phyloP scores from a whole-genome alignment of 2,888 invertebrate species.

The Agriotes lineatus region DNA sequence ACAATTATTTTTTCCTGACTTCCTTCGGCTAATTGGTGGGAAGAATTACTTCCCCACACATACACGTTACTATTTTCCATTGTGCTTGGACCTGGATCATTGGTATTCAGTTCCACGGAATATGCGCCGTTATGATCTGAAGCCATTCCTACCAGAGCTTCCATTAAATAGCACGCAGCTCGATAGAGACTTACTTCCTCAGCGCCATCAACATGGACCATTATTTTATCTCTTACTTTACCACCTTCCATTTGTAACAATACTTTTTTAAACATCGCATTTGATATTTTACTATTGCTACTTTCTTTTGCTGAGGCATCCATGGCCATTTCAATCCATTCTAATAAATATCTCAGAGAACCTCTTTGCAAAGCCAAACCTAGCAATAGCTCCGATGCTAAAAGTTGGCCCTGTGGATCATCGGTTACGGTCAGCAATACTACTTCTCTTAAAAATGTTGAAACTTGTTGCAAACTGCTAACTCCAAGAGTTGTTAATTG shows the following conservation, averaged over 20 bases:
- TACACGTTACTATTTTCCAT: slow-evolving; percentile 69
- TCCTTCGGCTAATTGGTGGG: slow-evolving; percentile 74
- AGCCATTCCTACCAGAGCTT: slow-evolving; percentile 66
- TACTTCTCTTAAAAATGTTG: slow-evolving; percentile 68
- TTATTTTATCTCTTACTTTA: slow-evolving; percentile 49
- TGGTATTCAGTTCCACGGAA: slow-evolving; percentile 46
- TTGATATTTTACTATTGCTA: slow-evolving; percentile 50
- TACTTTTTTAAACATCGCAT: slow-evolving; percentile 58
- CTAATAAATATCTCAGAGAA: slow-evolving; percentile 70
- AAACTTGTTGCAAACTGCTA: slow-evolving; percentile 70
- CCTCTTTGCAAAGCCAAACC: slow-evolving; percentile 72
- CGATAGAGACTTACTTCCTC: slow-evolving; percentile 65
- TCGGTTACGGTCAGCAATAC: slow-evolving; percentile 68
- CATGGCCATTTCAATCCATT: slow-evolving; percentile 75
- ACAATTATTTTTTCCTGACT: slow-evolving; percentile 72
- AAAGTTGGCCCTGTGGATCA: slow-evolving; percentile 64
- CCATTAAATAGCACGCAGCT: slow-evolving; percentile 70
- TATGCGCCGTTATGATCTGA: slow-evolving; percentile 63
- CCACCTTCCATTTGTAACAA: slow-evolving; percentile 57
- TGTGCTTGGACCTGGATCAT: slow-evolving; percentile 43
- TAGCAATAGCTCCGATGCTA: slow-evolving; percentile 69
- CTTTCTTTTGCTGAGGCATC: slow-evolving; percentile 58
- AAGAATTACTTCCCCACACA: slow-evolving; percentile 77
- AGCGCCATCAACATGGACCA: slow-evolving; percentile 34
- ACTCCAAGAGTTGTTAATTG: slow-evolving; percentile 69